Conservation (phyloP, 2,113 vertebrate genomes). For the Pseudorasbora parva region DNA sequence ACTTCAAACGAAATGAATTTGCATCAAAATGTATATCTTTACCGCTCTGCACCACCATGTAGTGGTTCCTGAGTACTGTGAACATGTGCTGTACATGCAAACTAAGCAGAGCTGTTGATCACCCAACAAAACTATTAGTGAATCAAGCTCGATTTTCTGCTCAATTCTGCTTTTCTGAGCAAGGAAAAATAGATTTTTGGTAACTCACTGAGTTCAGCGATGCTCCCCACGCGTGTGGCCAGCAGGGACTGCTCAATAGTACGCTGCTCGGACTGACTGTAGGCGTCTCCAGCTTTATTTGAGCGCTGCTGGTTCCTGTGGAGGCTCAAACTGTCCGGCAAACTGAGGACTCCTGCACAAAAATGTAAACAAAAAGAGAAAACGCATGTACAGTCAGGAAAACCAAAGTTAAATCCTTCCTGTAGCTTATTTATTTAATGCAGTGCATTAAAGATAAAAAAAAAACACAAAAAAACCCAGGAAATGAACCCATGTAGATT, state of each 20-base stretch:
- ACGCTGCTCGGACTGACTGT: constrained; percentile 92
- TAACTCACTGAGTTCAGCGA: constrained; percentile 96
- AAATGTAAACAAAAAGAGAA: background rate
- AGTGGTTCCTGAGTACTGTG: background rate
- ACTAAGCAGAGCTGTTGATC: background rate
- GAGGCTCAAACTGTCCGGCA: constrained; percentile 91
- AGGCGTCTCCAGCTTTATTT: constrained; percentile 87
- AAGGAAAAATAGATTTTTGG: background rate
- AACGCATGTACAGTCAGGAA: background rate
- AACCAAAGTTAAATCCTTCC: background rate
- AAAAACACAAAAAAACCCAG: too few relatives aligned
- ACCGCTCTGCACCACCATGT: background rate
- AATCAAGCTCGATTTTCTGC: too few relatives aligned
- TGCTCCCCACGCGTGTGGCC: constrained; percentile 94
- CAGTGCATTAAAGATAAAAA: too few relatives aligned
- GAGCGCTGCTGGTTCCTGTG: constrained; percentile 88
- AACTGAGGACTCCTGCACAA: constrained; percentile 87
- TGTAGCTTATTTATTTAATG: too few relatives aligned
- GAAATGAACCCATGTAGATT: too few relatives aligned
- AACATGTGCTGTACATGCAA: background rate
- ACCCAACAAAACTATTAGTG: background rate
- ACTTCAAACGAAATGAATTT: constrained; percentile 31
- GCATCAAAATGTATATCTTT: background rate
- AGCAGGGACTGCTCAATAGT: constrained; percentile 94
- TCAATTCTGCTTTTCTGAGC: background rate